Percentiles rank a stretch among this genome's conserved stretches.
Conservation (phyloP, 2,113 vertebrate species). For the Copsychus sechellarum region DNA sequence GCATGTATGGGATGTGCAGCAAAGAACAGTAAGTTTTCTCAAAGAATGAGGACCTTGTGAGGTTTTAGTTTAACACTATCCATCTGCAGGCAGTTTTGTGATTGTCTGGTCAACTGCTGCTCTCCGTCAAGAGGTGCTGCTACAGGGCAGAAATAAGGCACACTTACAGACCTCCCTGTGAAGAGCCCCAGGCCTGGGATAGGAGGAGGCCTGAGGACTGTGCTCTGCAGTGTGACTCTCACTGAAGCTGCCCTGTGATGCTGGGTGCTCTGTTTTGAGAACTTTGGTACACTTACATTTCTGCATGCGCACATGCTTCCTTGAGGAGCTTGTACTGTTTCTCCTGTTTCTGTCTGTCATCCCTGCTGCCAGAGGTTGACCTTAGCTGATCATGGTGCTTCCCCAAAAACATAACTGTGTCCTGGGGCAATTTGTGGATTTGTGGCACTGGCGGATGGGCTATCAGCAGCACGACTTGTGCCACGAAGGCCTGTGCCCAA, state of each 20-base stretch:
- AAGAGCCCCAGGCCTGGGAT: not conserved
- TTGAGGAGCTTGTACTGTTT: not conserved
- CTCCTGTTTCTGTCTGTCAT: not conserved
- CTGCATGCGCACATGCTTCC: not conserved
- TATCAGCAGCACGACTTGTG: not conserved
- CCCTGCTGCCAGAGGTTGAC: not conserved
- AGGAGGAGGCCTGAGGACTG: not conserved
- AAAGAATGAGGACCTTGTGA: not conserved
- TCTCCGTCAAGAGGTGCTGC: not conserved
- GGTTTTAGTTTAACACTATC: not conserved
- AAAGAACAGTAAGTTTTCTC: not conserved
- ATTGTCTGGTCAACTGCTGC: not conserved
- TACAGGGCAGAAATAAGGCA: not conserved
- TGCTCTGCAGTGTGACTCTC: not conserved
- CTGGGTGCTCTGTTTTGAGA: not conserved
- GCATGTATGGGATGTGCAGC: not conserved
- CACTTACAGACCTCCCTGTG: not conserved
- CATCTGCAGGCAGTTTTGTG: not conserved
- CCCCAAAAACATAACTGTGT: not conserved
- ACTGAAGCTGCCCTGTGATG: not conserved
- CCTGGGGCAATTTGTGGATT: not conserved
- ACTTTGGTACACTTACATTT: not conserved
- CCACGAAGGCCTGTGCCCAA: not conserved
- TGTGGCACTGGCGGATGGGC: not conserved
- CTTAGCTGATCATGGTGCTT: not conserved